A percentile compares a stretch with the other conserved stretches of the same genome.
These are phyloP conservation scores for Agapornis roseicollis DNA, from an alignment of 2,113 vertebrate genomes.

Conservation along the genomic window DNA sequence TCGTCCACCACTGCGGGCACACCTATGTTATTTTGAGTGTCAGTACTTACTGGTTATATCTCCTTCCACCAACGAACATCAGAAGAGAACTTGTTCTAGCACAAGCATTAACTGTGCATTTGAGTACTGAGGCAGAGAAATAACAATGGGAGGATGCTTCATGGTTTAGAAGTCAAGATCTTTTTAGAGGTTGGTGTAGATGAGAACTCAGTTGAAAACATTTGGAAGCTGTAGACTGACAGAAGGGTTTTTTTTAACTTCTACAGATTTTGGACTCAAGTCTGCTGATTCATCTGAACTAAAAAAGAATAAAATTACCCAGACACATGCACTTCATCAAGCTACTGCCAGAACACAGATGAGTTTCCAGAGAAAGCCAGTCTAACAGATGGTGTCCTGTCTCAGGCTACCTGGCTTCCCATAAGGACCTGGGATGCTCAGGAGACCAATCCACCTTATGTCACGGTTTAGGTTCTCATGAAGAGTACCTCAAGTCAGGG, in stretches of 20 bases:
- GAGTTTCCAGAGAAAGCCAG: background rate
- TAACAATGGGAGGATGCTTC: background rate
- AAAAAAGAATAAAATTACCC: background rate
- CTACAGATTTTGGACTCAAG: background rate
- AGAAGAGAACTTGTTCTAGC: background rate
- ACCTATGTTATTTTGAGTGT: background rate
- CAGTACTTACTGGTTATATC: background rate
- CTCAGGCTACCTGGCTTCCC: background rate
- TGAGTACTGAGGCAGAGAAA: background rate
- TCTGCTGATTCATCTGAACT: constrained; percentile 34
- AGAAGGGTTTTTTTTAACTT: constrained; percentile 1
- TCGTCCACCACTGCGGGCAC: background rate
- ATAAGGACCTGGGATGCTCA: background rate
- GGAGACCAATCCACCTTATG: background rate
- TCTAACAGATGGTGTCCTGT: background rate
- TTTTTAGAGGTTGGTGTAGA: background rate
- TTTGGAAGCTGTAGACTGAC: background rate
- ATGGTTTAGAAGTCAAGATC: background rate
- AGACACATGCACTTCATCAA: background rate
- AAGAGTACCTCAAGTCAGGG: background rate
- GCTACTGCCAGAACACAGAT: background rate
- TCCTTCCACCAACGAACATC: background rate
- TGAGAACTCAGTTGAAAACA: background rate
- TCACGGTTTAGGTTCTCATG: background rate
- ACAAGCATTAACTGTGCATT: background rate